Evolutionary conservation across 2,888 invertebrate species (phyloP), one percentile per base, ranked within the genome.

Genomic region (Tipula helvola): DNA sequence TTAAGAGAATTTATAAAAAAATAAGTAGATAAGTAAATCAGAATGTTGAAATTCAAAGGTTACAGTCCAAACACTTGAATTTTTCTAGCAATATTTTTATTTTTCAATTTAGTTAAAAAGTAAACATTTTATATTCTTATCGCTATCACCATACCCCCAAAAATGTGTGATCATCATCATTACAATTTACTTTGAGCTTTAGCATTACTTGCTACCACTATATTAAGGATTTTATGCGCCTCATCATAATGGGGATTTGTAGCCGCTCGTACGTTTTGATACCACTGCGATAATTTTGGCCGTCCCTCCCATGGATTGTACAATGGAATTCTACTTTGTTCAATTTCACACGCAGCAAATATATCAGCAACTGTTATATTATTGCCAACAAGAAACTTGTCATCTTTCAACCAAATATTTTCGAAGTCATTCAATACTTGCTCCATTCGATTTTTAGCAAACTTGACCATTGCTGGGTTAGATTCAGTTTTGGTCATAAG

Each of bases 271-370:
- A 96, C 95, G 87, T 93, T 93, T 85, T 94, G 92, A 90, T 95
- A 91, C 95, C 96, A 96, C 0, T 91, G 91, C 0, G 93, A 92
- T 10, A 96, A 92, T 88, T 93, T 93, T 0, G 94, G 93, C 88
- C 93, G 93, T 86, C 94, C 93, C 42, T 93, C 91, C 39, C 91
- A 91, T 0, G 95, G 93, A 89, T 96, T 93, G 89, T 93, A 96
- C 87, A 84, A 7, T 83, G 83, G 91, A 93, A 92, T 90, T 96
- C 96, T 93, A 52, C 95, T 94, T 90, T 97, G 96, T 90, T 96
- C 96, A 87, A 97, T 90, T 92, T 96, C 96, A 89, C 95, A 95
- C 1, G 95, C 94, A 0, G 95, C 96, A 88, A 96, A 92, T 87
- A 97, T 90, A 90, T 97, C 97, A 0, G 96, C 96, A 1, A 95